Conservation (phyloP, 2,113 vertebrate genomes). For the Morone chrysops region DNA sequence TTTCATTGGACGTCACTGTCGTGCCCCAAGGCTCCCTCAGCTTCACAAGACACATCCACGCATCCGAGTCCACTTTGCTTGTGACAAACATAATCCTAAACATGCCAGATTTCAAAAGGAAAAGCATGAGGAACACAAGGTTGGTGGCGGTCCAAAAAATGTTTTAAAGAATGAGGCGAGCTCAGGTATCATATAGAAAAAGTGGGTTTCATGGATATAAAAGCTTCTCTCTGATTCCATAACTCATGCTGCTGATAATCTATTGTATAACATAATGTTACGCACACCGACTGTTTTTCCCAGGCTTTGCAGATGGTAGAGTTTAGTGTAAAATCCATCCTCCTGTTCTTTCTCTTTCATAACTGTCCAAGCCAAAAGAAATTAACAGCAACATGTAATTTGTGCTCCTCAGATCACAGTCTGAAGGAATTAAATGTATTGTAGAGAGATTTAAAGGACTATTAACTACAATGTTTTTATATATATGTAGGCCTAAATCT, state of each 20-base stretch:
- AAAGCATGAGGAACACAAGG: neutral
- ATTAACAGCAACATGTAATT: neutral
- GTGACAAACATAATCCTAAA: constrained; percentile 43
- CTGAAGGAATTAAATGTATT: neutral
- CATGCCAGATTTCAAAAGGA: constrained; percentile 25
- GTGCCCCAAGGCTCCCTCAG: neutral
- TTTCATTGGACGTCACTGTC: constrained; percentile 1
- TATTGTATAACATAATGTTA: neutral
- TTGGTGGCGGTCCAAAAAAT: constrained; percentile 37
- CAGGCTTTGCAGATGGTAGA: constrained; percentile 29
- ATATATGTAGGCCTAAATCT: neutral
- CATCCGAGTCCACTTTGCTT: constrained; percentile 39
- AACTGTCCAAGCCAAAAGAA: neutral
- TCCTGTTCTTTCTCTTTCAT: neutral
- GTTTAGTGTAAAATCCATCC: constrained; percentile 28
- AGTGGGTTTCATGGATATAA: neutral
- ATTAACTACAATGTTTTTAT: neutral
- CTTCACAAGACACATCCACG: constrained; percentile 1
- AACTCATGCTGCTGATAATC: neutral
- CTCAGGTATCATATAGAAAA: constrained; percentile 29
- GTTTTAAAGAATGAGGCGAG: constrained; percentile 29
- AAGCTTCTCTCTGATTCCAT: constrained; percentile 3
- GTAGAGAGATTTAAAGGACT: neutral
- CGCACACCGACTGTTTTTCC: neutral
- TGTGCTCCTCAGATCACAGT: neutral